phyloP scores from a whole-genome alignment of 2,113 vertebrate genomes.

The Daphoenositta chrysoptera region DNA sequence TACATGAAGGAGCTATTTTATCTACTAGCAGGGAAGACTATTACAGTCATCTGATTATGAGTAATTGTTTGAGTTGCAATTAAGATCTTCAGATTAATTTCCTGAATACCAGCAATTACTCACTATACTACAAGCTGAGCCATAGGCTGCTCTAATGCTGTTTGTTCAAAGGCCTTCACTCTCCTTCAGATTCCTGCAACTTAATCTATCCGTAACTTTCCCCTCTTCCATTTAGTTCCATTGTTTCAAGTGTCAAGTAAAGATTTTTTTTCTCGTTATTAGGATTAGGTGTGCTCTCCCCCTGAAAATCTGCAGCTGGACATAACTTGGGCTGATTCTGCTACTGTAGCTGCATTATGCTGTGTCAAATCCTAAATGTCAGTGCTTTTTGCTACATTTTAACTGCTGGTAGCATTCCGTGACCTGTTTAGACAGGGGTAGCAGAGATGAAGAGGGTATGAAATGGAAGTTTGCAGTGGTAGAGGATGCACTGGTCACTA shows the following conservation, averaged over 20 bases:
- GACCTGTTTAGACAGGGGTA: neutral
- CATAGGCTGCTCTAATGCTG: neutral
- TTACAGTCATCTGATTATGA: neutral
- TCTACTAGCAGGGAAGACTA: neutral
- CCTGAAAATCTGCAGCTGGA: neutral
- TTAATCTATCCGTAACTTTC: neutral
- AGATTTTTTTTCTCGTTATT: neutral
- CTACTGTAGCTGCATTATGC: neutral
- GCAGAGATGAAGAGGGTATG: neutral
- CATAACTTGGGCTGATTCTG: neutral
- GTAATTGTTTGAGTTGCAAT: neutral
- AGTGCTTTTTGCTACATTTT: neutral
- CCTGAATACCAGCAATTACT: neutral
- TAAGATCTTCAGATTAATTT: constrained; percentile 7
- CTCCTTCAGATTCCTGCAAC: neutral
- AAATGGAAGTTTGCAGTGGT: neutral
- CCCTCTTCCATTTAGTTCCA: neutral
- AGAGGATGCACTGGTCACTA: neutral
- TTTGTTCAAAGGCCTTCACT: neutral
- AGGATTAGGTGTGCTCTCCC: neutral
- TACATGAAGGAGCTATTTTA: neutral
- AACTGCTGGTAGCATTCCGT: neutral
- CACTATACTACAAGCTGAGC: neutral
- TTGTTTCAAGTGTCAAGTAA: neutral
- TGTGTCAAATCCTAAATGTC: neutral